Conservation (phyloP, 1,140 invertebrate genomes). For the Mercenaria mercenaria region DNA sequence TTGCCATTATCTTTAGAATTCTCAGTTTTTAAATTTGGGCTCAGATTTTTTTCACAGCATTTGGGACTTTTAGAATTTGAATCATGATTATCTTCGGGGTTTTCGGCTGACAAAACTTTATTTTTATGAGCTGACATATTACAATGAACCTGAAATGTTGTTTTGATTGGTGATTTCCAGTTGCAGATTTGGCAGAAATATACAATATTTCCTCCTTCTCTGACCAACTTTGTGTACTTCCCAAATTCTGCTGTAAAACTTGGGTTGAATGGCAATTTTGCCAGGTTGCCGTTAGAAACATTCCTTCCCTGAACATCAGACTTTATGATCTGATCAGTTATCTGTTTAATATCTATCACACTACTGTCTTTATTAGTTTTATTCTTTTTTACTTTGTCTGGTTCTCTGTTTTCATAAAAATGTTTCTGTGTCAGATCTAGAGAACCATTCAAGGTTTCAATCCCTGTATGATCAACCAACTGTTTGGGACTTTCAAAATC, state of each 20-base stretch:
- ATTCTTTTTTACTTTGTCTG: constrained; percentile 15
- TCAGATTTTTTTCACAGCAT: neutral
- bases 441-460: constrained; percentile 54
- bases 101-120: constrained; percentile 69
- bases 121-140: constrained; percentile 71
- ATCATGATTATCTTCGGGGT: constrained; percentile 45
- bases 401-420: constrained; percentile 3
- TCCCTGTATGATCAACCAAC: constrained; percentile 59
- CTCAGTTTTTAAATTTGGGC: neutral
- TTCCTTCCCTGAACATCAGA: constrained; percentile 53
- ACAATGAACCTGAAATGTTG: constrained; percentile 79
- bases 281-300: neutral
- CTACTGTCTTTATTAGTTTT: neutral
- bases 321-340: constrained; percentile 75
- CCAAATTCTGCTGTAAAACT: constrained; percentile 80
- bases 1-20: neutral
- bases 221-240: constrained; percentile 79
- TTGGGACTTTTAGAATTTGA: neutral
- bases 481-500: constrained; percentile 61
- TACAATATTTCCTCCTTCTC: constrained; percentile 81
- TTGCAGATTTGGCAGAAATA: constrained; percentile 83
- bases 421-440: constrained; percentile 34
- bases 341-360: constrained; percentile 66
- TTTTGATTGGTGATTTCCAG: constrained; percentile 79
- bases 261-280: constrained; percentile 43